These are phyloP conservation scores for Graphium colonna DNA, from an alignment of 2,888 invertebrate genomes.

Conservation along the genomic window DNA sequence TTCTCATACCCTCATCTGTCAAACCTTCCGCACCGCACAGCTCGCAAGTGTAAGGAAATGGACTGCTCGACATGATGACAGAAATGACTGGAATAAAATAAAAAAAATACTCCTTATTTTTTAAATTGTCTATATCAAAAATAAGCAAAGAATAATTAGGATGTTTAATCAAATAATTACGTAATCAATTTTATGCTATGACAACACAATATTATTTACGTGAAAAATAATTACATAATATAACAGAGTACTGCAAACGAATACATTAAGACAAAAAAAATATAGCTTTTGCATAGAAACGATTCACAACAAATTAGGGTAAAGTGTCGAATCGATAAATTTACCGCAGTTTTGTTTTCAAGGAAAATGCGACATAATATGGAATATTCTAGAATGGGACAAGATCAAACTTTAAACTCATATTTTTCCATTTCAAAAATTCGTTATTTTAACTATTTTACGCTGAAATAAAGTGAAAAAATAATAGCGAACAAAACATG, in stretches of 20 bases:
- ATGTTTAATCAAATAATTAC: conserved; percentile 27
- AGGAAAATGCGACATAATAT: conserved; percentile 40
- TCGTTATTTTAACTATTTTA: conserved; percentile 28
- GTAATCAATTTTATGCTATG: no score
- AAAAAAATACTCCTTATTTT: background rate
- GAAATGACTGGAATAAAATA: conserved; percentile 12
- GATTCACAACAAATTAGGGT: conserved; percentile 53
- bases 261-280: background rate
- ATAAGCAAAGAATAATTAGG: background rate
- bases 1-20: conserved; percentile 88
- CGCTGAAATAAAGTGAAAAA: conserved; percentile 29
- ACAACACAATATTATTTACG: background rate
- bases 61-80: conserved; percentile 61
- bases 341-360: conserved; percentile 78
- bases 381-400: conserved; percentile 8
- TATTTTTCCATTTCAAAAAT: conserved; percentile 13
- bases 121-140: conserved; percentile 35
- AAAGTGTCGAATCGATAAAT: conserved; percentile 77
- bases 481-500: conserved; percentile 36
- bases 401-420: conserved; percentile 7
- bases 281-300: conserved; percentile 55
- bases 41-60: conserved; percentile 84
- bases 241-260: background rate
- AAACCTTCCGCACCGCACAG: conserved; percentile 92
- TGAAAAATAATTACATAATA: background rate